A percentile compares a stretch with the other conserved stretches of the same genome.
These are phyloP conservation scores for Dascillus cervinus DNA, from an alignment of 2,888 invertebrate species.

Conservation along the genomic window DNA sequence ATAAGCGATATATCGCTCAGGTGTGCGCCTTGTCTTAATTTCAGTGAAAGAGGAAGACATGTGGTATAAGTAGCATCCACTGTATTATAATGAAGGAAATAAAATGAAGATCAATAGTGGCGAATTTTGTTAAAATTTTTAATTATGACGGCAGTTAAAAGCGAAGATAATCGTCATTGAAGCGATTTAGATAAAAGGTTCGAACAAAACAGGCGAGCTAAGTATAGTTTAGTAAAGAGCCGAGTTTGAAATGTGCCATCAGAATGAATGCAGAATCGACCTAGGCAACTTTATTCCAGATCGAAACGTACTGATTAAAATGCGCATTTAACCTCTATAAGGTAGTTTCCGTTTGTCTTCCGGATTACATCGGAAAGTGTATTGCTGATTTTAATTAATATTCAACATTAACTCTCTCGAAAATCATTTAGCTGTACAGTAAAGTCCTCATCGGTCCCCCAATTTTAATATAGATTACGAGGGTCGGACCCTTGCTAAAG, in stretches of 20 bases:
- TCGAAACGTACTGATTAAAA: slow-evolving; percentile 29
- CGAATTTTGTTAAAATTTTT: too few relatives aligned
- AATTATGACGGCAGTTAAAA: slow-evolving; percentile 17
- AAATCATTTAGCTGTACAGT: slow-evolving; percentile 17
- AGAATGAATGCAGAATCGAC: slow-evolving; percentile 25
- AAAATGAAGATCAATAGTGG: too few relatives aligned
- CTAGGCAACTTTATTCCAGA: slow-evolving; percentile 27
- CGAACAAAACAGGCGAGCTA: slow-evolving; percentile 26
- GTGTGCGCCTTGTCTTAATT: too few relatives aligned
- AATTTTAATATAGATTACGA: slow-evolving; percentile 21
- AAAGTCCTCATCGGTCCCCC: slow-evolving; percentile 13
- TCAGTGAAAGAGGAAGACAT: too few relatives aligned
- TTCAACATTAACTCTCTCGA: slow-evolving; percentile 18
- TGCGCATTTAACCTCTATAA: slow-evolving; percentile 25
- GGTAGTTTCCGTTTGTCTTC: slow-evolving; percentile 24
- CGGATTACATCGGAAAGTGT: slow-evolving; percentile 21
- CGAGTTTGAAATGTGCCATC: slow-evolving; percentile 23
- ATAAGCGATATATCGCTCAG: too few relatives aligned
- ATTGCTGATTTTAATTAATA: slow-evolving; percentile 27
- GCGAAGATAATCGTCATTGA: slow-evolving; percentile 20
- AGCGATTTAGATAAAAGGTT: slow-evolving; percentile 26
- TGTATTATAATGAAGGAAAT: too few relatives aligned
- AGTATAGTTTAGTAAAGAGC: slow-evolving; percentile 25
- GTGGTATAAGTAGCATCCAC: too few relatives aligned
- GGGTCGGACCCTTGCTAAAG: slow-evolving; percentile 16